These are phyloP conservation scores for Eptesicus fuscus DNA, from an alignment of 2,113 vertebrate species.

Conservation along the genomic window DNA sequence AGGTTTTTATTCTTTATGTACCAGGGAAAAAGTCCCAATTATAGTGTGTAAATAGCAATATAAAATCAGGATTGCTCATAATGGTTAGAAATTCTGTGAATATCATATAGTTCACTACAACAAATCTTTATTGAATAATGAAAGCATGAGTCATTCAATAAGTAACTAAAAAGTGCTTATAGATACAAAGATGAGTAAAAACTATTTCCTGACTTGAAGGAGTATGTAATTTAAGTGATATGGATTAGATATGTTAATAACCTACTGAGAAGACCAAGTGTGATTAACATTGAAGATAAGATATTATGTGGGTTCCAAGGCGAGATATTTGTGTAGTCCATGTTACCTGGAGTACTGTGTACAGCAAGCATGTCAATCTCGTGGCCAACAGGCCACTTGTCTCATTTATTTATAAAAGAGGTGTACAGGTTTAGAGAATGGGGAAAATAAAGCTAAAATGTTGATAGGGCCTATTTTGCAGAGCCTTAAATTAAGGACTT, in stretches of 20 bases:
- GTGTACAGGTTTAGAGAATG: background rate
- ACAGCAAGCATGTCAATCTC: too few species aligned
- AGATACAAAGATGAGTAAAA: background rate
- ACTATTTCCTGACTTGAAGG: background rate
- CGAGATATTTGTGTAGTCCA: background rate
- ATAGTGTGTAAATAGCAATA: background rate
- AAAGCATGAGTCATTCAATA: background rate
- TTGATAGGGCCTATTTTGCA: background rate
- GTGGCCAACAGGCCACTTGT: too few species aligned
- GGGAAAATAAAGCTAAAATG: background rate
- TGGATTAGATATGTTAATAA: background rate
- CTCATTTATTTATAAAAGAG: too few species aligned
- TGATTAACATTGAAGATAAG: background rate
- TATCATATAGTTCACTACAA: background rate
- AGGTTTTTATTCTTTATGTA: background rate
- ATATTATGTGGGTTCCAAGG: background rate
- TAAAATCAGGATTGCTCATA: background rate
- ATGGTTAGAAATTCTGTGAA: background rate
- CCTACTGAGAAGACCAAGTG: background rate
- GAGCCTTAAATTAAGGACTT: background rate
- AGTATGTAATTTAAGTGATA: background rate
- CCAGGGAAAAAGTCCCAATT: background rate
- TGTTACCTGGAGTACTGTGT: background rate
- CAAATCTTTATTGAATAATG: conserved; percentile 1
- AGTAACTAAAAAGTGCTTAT: background rate